These are phyloP conservation scores for Pseudorectes ferrugineus DNA, from an alignment of 2,113 vertebrate genomes.

Conservation along the genomic window DNA sequence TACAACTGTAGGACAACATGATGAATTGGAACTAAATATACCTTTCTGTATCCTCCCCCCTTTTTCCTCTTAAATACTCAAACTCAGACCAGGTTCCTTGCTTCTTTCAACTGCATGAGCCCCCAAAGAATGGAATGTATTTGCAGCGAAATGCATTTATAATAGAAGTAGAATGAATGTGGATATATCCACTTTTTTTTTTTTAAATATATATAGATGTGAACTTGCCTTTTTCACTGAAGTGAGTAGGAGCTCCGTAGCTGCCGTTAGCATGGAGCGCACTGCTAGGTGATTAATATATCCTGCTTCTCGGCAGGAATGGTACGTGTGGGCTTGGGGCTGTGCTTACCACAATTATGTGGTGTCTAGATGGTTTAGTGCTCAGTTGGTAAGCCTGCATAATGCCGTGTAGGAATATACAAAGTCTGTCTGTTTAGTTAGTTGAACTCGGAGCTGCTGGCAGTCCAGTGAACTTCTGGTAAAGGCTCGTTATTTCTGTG, in stretches of 20 bases:
- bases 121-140: background rate
- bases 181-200: background rate
- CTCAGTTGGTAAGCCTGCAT: background rate
- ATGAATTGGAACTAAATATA: background rate
- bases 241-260: background rate
- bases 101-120: background rate
- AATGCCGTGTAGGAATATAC: background rate
- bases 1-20: background rate
- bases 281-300: background rate
- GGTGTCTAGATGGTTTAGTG: background rate
- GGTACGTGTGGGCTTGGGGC: background rate
- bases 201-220: background rate
- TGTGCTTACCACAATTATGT: background rate
- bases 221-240: background rate
- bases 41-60: background rate
- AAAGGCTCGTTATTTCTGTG: background rate
- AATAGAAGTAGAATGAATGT: background rate
- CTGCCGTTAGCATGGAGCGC: background rate
- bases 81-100: background rate
- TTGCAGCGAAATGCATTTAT: background rate
- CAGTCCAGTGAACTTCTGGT: background rate
- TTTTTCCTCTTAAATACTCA: background rate
- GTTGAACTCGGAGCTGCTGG: background rate
- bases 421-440: background rate
- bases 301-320: background rate